Conservation (phyloP, 2,888 invertebrate genomes). For the Chironomus tentans region DNA sequence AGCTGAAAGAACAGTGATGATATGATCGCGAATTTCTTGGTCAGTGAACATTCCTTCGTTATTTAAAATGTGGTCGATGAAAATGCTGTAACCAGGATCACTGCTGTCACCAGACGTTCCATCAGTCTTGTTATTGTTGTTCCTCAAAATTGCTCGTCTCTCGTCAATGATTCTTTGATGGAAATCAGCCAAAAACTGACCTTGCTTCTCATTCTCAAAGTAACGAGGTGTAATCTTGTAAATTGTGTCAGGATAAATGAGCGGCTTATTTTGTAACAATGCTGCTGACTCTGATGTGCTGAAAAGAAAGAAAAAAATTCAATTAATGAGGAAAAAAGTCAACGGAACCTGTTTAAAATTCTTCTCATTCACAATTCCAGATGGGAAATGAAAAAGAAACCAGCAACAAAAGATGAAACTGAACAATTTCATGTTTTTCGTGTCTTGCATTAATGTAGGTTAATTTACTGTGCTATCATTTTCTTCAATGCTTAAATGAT, state of each 20-base stretch:
- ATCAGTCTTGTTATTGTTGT: slow-evolving; percentile 10
- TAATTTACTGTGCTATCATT: background rate
- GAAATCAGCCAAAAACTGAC: background rate
- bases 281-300: slow-evolving; percentile 16
- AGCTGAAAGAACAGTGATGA: slow-evolving; percentile 19
- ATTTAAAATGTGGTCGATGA: slow-evolving; percentile 22
- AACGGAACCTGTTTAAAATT: too few relatives aligned
- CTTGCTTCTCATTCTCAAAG: slow-evolving; percentile 3
- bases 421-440: background rate
- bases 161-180: slow-evolving; percentile 24
- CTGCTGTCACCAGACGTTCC: background rate
- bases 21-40: slow-evolving; percentile 18
- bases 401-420: background rate
- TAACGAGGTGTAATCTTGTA: slow-evolving; percentile 15
- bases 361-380: too few relatives aligned
- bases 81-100: slow-evolving; percentile 15
- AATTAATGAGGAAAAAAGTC: background rate
- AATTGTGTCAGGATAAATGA: slow-evolving; percentile 18
- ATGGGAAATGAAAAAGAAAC: background rate
- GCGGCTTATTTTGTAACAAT: slow-evolving; percentile 15
- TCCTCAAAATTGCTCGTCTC: slow-evolving; percentile 9
- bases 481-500: background rate
- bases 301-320: background rate
- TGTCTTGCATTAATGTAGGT: background rate
- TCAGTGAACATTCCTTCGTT: slow-evolving; percentile 21